Percentiles rank a stretch among this genome's conserved stretches.
phyloP scores from a whole-genome alignment of 2,888 invertebrate genomes.

The Thysanoteuthis rhombus region DNA sequence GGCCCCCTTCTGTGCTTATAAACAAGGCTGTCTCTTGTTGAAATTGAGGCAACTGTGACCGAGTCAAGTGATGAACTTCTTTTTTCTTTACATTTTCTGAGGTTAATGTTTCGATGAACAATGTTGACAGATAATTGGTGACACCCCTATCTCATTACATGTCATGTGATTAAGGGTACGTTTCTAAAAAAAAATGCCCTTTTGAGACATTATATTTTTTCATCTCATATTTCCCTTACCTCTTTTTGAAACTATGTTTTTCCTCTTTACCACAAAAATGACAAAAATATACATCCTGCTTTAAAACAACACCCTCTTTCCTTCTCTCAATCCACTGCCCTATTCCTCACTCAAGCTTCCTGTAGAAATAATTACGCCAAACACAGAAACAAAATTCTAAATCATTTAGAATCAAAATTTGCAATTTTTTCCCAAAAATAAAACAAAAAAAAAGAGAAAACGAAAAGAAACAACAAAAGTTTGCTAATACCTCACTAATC shows the following conservation, averaged over 20 bases:
- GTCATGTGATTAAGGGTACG: background rate
- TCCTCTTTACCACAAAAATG: too few relatives aligned
- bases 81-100: background rate
- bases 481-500: background rate
- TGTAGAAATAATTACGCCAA: background rate
- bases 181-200: background rate
- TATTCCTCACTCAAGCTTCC: background rate
- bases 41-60: background rate
- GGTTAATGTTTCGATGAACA: background rate
- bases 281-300: too few relatives aligned
- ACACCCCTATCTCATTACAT: background rate
- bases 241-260: too few relatives aligned
- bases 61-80: background rate
- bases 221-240: too few relatives aligned
- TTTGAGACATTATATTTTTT: too few relatives aligned
- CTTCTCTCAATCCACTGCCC: background rate
- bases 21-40: too few relatives aligned
- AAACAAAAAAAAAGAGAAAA: background rate
- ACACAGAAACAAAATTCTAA: background rate
- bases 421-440: background rate
- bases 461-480: background rate
- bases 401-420: background rate
- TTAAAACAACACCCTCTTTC: background rate
- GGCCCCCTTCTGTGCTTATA: too few relatives aligned
- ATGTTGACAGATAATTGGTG: background rate